phyloP scores from a whole-genome alignment of 1,140 invertebrate species.

The Caenorhabditis remanei region DNA sequence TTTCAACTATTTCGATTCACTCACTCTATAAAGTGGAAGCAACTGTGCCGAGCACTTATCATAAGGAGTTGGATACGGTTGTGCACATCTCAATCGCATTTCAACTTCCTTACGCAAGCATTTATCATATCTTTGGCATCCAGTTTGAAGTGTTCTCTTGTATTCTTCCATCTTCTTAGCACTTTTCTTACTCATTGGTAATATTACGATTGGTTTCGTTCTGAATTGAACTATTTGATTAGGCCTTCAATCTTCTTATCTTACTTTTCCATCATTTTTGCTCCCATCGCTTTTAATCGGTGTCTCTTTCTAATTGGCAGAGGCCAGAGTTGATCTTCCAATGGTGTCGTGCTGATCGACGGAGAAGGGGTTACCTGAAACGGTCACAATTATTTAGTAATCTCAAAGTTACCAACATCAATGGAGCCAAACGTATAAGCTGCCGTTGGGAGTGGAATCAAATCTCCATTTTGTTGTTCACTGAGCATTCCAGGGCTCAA shows the following conservation, averaged over 20 bases:
- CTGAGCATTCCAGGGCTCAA: slow-evolving; percentile 47
- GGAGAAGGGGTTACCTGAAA: slow-evolving; percentile 27
- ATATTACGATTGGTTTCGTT: slow-evolving; percentile 37
- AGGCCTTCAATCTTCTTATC: neutral
- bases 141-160: slow-evolving; percentile 25
- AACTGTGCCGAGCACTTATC: slow-evolving; percentile 35
- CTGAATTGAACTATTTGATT: neutral
- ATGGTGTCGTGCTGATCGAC: slow-evolving; percentile 8
- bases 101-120: slow-evolving; percentile 36
- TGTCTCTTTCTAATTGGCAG: slow-evolving; percentile 36
- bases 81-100: slow-evolving; percentile 34
- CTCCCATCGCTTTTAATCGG: slow-evolving; percentile 42
- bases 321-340: slow-evolving; percentile 28
- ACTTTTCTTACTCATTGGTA: slow-evolving; percentile 31
- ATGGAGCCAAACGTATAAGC: slow-evolving; percentile 15
- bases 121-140: slow-evolving; percentile 35
- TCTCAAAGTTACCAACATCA: neutral
- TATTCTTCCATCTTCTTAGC: slow-evolving; percentile 18
- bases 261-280: slow-evolving; percentile 30
- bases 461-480: slow-evolving; percentile 47
- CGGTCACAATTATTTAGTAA: neutral
- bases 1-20: neutral
- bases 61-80: slow-evolving; percentile 30
- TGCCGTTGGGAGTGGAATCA: slow-evolving; percentile 23
- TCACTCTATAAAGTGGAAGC: slow-evolving; percentile 38